Percentiles rank a stretch among this genome's conserved stretches.
These are phyloP conservation scores for Amphiduros pacificus DNA, from an alignment of 2,888 invertebrate genomes.

Conservation along the genomic window DNA sequence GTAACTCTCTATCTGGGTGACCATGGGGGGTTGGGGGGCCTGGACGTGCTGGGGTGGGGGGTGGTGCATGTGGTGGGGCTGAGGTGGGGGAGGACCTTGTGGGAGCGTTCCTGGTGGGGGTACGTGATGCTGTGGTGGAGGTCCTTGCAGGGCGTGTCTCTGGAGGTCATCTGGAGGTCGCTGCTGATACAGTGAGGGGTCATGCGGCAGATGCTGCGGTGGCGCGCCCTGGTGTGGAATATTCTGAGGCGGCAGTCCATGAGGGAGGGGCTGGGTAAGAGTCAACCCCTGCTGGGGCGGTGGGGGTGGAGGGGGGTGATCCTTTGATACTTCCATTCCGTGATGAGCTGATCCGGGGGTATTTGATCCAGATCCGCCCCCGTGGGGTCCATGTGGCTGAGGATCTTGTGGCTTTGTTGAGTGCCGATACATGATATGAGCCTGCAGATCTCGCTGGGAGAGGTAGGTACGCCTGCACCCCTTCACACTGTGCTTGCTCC, in stretches of 20 bases:
- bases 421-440: constrained; percentile 91
- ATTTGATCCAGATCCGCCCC: no score
- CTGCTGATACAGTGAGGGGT: neutral
- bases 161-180: neutral
- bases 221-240: neutral
- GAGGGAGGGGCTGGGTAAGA: neutral
- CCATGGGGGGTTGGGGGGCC: neutral
- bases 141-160: constrained; percentile 4
- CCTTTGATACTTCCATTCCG: constrained; percentile 8
- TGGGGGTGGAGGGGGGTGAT: neutral
- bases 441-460: constrained; percentile 78
- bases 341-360: no score
- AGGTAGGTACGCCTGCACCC: constrained; percentile 92
- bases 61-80: constrained; percentile 1
- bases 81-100: constrained; percentile 7
- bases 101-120: neutral
- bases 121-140: constrained; percentile 7
- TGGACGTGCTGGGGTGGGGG: constrained; percentile 7
- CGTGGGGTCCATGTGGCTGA: no score
- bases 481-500: constrained; percentile 83
- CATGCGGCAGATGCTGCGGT: neutral
- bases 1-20: constrained; percentile 22
- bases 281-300: neutral
- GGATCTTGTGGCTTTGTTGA: constrained; percentile 11
- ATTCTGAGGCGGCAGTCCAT: neutral